phyloP scores from a whole-genome alignment of 2,797 vertebrate genomes.

The Zenarchopterus dispar region DNA sequence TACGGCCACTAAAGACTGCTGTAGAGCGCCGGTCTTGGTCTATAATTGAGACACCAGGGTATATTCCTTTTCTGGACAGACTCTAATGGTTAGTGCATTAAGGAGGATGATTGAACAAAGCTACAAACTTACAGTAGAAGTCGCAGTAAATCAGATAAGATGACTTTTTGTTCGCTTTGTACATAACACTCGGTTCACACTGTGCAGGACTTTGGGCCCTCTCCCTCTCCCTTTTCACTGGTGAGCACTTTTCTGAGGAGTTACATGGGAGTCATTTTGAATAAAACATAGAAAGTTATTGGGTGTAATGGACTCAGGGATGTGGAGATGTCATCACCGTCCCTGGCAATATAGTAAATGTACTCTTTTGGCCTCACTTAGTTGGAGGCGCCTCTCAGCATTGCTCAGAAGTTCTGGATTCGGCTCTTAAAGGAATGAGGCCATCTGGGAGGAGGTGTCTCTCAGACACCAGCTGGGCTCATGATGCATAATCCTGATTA shows the following conservation, averaged over 20 bases:
- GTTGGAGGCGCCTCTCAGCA: conserved; percentile 20
- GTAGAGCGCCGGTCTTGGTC: conserved; percentile 66
- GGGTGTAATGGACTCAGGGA: conserved; percentile 57
- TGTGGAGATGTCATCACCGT: conserved; percentile 55
- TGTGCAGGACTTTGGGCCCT: conserved; percentile 49
- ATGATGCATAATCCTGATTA: neutral
- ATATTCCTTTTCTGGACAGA: conserved; percentile 77
- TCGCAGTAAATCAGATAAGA: conserved; percentile 73
- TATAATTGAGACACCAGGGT: conserved; percentile 83
- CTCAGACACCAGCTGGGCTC: conserved; percentile 34
- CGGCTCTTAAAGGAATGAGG: conserved; percentile 16
- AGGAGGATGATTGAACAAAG: conserved; percentile 81
- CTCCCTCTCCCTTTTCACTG: conserved; percentile 52
- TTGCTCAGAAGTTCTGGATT: conserved; percentile 42
- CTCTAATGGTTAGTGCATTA: conserved; percentile 81
- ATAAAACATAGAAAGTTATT: conserved; percentile 63
- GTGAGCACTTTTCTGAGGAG: conserved; percentile 63
- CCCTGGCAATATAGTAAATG: conserved; percentile 61
- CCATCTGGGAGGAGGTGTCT: conserved; percentile 20
- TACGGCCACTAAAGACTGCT: conserved; percentile 65
- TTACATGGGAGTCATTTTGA: conserved; percentile 76
- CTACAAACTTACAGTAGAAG: conserved; percentile 72
- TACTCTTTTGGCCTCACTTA: conserved; percentile 22
- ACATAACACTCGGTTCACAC: conserved; percentile 59
- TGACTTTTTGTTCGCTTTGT: conserved; percentile 74